Conservation (phyloP, 2,797 vertebrate species). For the Rhynchotus rufescens region DNA sequence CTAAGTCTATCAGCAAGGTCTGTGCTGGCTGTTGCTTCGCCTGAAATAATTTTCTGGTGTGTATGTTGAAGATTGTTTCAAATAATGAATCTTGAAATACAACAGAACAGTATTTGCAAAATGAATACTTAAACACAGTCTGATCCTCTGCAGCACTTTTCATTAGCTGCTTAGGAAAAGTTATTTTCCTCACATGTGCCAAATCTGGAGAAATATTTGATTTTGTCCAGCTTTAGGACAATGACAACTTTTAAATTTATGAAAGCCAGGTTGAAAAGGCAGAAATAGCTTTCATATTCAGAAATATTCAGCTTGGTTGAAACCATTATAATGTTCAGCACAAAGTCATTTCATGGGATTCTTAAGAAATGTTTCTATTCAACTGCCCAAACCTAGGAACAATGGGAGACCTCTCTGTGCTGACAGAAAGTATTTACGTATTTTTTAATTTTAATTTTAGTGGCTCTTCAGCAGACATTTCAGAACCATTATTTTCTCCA, state of each 20-base stretch:
- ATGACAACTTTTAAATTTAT: neutral
- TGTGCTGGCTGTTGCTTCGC: neutral
- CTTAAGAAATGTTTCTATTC: neutral
- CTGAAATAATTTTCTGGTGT: neutral
- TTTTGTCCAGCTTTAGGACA: neutral
- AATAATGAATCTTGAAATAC: neutral
- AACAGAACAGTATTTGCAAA: neutral
- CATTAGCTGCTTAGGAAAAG: neutral
- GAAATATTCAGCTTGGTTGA: neutral
- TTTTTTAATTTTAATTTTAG: neutral
- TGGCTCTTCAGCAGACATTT: neutral
- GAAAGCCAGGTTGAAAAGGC: neutral
- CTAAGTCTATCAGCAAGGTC: constrained; percentile 20
- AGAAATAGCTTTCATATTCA: neutral
- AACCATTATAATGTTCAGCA: neutral
- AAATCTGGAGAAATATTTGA: neutral
- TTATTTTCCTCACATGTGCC: neutral
- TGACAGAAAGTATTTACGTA: neutral
- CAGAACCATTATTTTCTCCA: neutral
- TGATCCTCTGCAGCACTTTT: neutral
- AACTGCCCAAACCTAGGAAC: neutral
- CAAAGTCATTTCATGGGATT: neutral
- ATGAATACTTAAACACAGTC: neutral
- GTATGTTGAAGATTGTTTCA: neutral
- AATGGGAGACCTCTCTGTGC: neutral